Base-by-base conservation (phyloP, 1,140 invertebrate genomes). In the Sinella curviseta region DNA sequence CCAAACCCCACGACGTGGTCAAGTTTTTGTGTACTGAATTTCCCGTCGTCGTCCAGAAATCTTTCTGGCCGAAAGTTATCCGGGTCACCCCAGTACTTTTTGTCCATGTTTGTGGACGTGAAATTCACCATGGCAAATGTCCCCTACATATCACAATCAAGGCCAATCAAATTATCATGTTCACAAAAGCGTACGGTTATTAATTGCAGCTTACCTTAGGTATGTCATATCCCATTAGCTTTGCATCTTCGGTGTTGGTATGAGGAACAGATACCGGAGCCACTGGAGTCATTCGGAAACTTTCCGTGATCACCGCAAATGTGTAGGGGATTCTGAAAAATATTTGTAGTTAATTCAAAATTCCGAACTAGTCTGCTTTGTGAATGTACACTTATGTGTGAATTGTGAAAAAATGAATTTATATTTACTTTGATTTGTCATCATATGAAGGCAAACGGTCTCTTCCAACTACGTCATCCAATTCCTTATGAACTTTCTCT, bases 81-180 rank as follows among this genome's bases (percentile, higher is more conserved):
- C 0, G 94, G 93, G 36, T 96, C 89, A 2, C 86, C 89, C 84
- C 93, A 94, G 75, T 90, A 90, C 0, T 90, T 87, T 0, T 92
- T 89, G 82, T 94, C 91, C 88, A 92, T 92, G 28, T 95, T 87
- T 65, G 93, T 90, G 67, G 90, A 90, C 77, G 92, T 91, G 82
- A 93, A 92, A 85, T 95, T 96, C n/a, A 91, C 91, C 3, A 95
- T 89, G 0, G 96, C 90, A 90, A 94, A 93, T 26, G 93, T 93
- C 79, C 94, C 92, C 91, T 93, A 83, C 20, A 28, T n/a, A 75
- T n/a, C n/a, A 12, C 20, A 33, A 30, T 12, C 39, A 20, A 48
- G 39, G n/a, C n/a, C n/a, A n/a, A n/a, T n/a, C n/a, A n/a, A n/a
- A n/a, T n/a, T n/a, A n/a, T n/a, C n/a, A n/a, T n/a, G n/a, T n/a